Percentiles rank a stretch among this genome's conserved stretches.
These are phyloP conservation scores for Danio tinwini DNA, from an alignment of 2,797 vertebrate species.

Conservation along the genomic window DNA sequence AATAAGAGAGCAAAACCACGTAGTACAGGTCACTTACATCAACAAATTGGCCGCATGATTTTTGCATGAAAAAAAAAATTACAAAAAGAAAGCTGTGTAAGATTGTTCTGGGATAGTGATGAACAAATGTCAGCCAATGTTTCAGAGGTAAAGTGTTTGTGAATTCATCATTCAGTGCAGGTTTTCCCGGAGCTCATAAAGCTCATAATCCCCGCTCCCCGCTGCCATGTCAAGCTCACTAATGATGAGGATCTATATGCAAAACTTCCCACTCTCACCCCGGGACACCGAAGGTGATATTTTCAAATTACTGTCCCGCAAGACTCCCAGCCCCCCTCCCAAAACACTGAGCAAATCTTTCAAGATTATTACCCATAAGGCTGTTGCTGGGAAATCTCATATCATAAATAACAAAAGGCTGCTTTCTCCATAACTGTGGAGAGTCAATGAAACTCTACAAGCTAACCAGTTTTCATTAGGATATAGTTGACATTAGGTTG, in stretches of 20 bases:
- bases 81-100: slow-evolving; percentile 87
- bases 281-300: slow-evolving; percentile 58
- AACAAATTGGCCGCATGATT: slow-evolving; percentile 90
- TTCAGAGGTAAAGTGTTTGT: slow-evolving; percentile 58
- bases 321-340: slow-evolving; percentile 50
- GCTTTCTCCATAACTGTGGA: background rate
- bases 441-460: background rate
- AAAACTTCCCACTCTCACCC: slow-evolving; percentile 59
- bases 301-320: slow-evolving; percentile 48
- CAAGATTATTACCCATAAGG: slow-evolving; percentile 34
- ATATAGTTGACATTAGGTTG: background rate
- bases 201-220: slow-evolving; percentile 58
- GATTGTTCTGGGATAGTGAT: slow-evolving; percentile 79
- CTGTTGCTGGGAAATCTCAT: slow-evolving; percentile 1
- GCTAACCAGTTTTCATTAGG: background rate
- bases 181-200: slow-evolving; percentile 49
- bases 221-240: slow-evolving; percentile 60
- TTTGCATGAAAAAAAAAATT: slow-evolving; percentile 86
- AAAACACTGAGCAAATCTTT: slow-evolving; percentile 51
- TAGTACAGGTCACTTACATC: slow-evolving; percentile 90
- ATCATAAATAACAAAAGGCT: slow-evolving; percentile 29
- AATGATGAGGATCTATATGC: slow-evolving; percentile 68
- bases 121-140: slow-evolving; percentile 77
- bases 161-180: slow-evolving; percentile 59
- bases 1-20: slow-evolving; percentile 86